phyloP scores from a whole-genome alignment of 1,140 invertebrate genomes.

The Andrena cerasifolii region DNA sequence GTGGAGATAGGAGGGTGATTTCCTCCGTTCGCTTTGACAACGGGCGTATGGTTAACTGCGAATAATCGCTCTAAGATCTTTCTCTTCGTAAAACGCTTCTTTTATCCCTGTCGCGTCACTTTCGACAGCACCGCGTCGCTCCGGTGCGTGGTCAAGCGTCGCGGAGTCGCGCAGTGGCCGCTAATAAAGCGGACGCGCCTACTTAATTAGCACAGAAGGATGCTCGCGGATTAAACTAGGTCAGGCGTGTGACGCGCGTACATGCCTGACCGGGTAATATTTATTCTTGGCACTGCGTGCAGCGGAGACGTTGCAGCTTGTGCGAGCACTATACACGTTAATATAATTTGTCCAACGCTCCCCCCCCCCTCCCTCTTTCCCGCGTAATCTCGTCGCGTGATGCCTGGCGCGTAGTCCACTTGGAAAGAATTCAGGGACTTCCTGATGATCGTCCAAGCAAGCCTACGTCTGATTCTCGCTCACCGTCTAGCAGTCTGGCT shows the following conservation, averaged over 20 bases:
- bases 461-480: too few species aligned
- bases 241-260: slow-evolving; percentile 65
- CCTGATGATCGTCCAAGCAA: neutral
- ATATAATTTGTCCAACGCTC: slow-evolving; percentile 7
- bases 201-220: slow-evolving; percentile 66
- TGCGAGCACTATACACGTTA: slow-evolving; percentile 2
- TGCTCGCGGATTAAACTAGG: slow-evolving; percentile 68
- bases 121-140: neutral
- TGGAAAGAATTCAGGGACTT: slow-evolving; percentile 39
- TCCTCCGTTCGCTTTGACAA: too few species aligned
- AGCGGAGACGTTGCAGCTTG: slow-evolving; percentile 4
- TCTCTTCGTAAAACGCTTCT: neutral
- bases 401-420: slow-evolving; percentile 1
- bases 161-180: slow-evolving; percentile 13
- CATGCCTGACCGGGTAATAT: slow-evolving; percentile 62
- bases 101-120: neutral
- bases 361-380: slow-evolving; percentile 21
- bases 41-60: too few species aligned
- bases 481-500: too few species aligned
- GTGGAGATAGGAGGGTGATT: too few species aligned
- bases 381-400: slow-evolving; percentile 38
- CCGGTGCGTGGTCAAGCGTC: slow-evolving; percentile 5
- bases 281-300: slow-evolving; percentile 60
- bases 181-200: slow-evolving; percentile 52
- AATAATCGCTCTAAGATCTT: neutral